A percentile compares a stretch with the other conserved stretches of the same genome.
Conservation (phyloP, 2,797 vertebrate genomes). For the Sebastiscus albofasciatus region DNA sequence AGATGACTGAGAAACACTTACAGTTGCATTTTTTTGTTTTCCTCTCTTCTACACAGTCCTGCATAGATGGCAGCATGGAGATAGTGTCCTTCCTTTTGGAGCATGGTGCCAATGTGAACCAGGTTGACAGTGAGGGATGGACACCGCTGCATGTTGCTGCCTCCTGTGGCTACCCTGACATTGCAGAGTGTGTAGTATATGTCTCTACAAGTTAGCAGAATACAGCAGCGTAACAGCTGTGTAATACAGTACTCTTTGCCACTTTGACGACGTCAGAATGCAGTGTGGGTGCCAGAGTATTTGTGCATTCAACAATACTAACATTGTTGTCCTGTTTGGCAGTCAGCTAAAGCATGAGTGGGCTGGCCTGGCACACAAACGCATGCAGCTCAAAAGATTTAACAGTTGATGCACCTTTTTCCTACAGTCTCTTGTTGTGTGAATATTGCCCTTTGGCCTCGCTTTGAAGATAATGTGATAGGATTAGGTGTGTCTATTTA, state of each 20-base stretch:
- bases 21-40: not conserved
- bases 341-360: conserved; percentile 45
- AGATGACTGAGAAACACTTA: not conserved
- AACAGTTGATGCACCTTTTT: not conserved
- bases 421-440: not conserved
- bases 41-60: conserved; percentile 79
- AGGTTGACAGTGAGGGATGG: conserved; percentile 93
- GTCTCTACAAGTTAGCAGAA: conserved; percentile 10
- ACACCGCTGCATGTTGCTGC: conserved; percentile 92
- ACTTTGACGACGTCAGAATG: conserved; percentile 25
- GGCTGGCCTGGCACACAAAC: conserved; percentile 30
- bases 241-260: conserved; percentile 6
- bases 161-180: conserved; percentile 90
- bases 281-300: conserved; percentile 53
- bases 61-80: conserved; percentile 92
- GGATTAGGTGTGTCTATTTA: not conserved
- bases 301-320: conserved; percentile 68
- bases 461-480: not conserved
- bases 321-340: conserved; percentile 71
- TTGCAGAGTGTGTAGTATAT: conserved; percentile 86
- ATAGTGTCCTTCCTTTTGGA: conserved; percentile 90
- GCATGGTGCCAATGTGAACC: conserved; percentile 87
- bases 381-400: conserved; percentile 17
- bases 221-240: conserved; percentile 13
- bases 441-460: not conserved